Base-by-base conservation (phyloP, 1,140 invertebrate genomes). In the Apis laboriosa region DNA sequence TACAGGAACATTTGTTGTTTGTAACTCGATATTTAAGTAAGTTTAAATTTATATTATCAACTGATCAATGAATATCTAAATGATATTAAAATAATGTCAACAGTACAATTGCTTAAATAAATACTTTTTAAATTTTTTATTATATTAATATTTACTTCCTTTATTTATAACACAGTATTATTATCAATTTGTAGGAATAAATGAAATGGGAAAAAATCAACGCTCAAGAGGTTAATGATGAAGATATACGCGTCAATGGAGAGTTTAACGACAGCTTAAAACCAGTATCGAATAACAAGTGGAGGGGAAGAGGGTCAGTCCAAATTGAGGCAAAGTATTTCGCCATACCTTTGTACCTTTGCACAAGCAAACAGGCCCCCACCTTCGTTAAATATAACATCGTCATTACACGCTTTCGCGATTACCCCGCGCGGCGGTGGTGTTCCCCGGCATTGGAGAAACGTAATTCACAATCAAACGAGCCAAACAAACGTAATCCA, bases 401-500 rank as follows among this genome's bases (percentile, higher is more conserved):
- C n/a, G 70, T 55, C 51, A 55, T 55, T 28, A 28, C 51, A 19
- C 66, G n/a, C 19, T 21, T 43, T 19, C 66, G 11, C 66, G 21
- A 68, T 68, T 68, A 43, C 11, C 34, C 7, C 19, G 11, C 24
- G 24, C 24, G 24, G 24, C 0, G 2, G 34, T 34, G 5, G 34
- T 43, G 34, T 43, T 43, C 12, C 11, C 28, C 11, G 19, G 17
- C 19, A 43, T 67, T 67, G 19, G 24, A 2, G 24, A 28, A 74
- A 28, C 17, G 53, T 24, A 51, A 80, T 61, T 43, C 56, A 34
- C 43, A 24, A 53, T 53, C 12, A 67, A 66, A 55, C 24, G 61
- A 55, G 21, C 15, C 9, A 24, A 68, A 58, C 75, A 55, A 71
- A 58, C 55, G 55, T 73, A 61, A 49, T n/a, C 21, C 60, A 75